Evolutionary conservation across 2,113 vertebrate species (phyloP).

Genomic region (Dryoscopus gambensis): DNA sequence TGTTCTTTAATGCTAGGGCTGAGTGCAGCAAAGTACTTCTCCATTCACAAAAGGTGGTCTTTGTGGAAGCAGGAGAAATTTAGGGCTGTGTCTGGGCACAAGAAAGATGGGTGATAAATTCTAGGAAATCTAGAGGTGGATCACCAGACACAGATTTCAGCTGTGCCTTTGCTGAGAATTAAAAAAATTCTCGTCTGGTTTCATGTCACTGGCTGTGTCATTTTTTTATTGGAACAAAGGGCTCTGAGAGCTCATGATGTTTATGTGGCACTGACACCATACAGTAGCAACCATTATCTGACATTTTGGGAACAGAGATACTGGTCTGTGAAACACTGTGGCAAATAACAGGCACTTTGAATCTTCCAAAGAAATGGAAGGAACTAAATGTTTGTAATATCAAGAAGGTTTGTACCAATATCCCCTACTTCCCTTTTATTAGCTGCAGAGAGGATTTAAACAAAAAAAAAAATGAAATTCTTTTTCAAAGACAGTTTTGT

Average conservation of each 20-base stretch:
- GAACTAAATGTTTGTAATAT: neutral
- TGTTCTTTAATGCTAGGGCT: neutral
- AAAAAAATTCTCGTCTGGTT: neutral
- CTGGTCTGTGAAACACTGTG: neutral
- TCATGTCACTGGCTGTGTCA: neutral
- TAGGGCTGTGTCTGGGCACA: neutral
- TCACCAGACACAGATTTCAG: neutral
- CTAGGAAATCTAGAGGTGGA: neutral
- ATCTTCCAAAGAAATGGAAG: neutral
- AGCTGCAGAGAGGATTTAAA: neutral
- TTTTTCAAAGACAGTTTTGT: neutral
- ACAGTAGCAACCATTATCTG: neutral
- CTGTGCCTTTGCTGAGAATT: neutral
- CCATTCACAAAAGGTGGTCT: neutral
- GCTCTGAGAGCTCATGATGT: neutral
- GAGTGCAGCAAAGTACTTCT: neutral
- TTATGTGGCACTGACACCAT: neutral
- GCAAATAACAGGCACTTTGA: neutral
- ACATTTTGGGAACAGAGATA: neutral
- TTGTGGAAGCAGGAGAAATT: neutral
- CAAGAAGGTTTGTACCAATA: neutral
- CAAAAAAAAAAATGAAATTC: neutral
- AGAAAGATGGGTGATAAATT: neutral
- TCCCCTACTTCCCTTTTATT: neutral
- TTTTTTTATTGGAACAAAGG: neutral